A percentile compares a stretch with the other conserved stretches of the same genome.
Evolutionary conservation across 2,797 vertebrate species (phyloP).

Genomic region (Heliangelus exortis): DNA sequence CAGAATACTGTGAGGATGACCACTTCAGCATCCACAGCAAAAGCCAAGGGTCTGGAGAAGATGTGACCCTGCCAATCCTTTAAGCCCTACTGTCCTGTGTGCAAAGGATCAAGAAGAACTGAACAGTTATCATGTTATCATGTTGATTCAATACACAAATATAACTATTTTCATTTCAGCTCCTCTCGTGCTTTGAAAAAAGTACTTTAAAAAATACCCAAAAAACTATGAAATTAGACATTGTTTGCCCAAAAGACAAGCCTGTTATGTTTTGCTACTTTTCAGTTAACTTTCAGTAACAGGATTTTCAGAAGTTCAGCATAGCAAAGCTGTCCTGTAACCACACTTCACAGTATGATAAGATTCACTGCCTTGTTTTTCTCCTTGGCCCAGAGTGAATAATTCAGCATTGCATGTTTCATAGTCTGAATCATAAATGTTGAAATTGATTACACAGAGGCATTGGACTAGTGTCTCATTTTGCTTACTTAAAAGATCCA

Average conservation of each 20-base stretch:
- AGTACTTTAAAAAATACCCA: neutral
- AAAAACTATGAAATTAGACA: neutral
- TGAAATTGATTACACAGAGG: constrained; percentile 15
- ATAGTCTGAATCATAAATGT: constrained; percentile 24
- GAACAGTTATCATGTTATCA: neutral
- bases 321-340: neutral
- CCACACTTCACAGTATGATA: neutral
- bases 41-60: neutral
- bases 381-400: neutral
- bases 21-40: neutral
- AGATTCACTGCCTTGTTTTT: neutral
- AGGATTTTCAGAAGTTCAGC: constrained; percentile 12
- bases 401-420: constrained; percentile 12
- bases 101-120: neutral
- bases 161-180: neutral
- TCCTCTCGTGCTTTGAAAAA: neutral
- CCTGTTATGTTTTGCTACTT: neutral
- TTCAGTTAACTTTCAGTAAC: neutral
- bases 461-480: neutral
- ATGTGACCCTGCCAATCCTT: neutral
- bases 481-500: constrained; percentile 33
- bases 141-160: neutral
- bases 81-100: neutral
- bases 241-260: neutral
- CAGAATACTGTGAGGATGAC: neutral